These are phyloP conservation scores for Diorhabda sublineata DNA, from an alignment of 1,140 invertebrate species.

Conservation along the genomic window DNA sequence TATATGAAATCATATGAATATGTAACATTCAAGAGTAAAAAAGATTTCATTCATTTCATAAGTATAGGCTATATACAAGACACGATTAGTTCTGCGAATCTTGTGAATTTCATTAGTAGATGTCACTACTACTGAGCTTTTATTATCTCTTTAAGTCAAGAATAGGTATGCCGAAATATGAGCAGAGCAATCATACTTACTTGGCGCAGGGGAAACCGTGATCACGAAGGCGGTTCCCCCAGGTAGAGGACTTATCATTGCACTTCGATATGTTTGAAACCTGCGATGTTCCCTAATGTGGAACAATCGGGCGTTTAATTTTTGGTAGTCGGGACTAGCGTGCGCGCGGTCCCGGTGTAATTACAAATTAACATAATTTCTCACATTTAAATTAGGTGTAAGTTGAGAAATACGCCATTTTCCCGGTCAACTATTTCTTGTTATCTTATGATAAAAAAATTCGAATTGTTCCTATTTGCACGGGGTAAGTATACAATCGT, in stretches of 20 bases:
- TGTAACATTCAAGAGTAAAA: too few species aligned
- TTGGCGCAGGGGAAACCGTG: slow-evolving; percentile 16
- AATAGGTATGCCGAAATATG: not conserved
- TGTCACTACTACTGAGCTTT: not conserved
- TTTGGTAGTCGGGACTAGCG: slow-evolving; percentile 18
- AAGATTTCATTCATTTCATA: too few species aligned
- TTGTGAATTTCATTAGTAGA: not conserved
- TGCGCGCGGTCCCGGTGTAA: slow-evolving; percentile 15
- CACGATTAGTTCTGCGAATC: too few species aligned
- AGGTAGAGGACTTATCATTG: slow-evolving; percentile 16
- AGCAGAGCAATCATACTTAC: slow-evolving; percentile 4
- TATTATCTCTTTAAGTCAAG: not conserved
- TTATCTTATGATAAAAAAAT: too few species aligned
- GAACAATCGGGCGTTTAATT: slow-evolving; percentile 16
- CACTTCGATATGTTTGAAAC: slow-evolving; percentile 9
- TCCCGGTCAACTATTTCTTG: too few species aligned
- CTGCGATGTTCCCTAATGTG: slow-evolving; percentile 19
- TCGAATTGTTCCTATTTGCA: too few species aligned
- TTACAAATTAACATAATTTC: not conserved
- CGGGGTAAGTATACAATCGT: too few species aligned
- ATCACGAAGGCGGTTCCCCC: slow-evolving; percentile 18
- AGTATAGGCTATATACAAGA: too few species aligned
- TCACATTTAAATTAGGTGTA: not conserved
- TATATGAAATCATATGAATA: too few species aligned
- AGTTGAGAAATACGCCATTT: too few species aligned